Evolutionary conservation across 1,140 invertebrate genomes (phyloP).

Genomic region (Drosophila novamexicana): DNA sequence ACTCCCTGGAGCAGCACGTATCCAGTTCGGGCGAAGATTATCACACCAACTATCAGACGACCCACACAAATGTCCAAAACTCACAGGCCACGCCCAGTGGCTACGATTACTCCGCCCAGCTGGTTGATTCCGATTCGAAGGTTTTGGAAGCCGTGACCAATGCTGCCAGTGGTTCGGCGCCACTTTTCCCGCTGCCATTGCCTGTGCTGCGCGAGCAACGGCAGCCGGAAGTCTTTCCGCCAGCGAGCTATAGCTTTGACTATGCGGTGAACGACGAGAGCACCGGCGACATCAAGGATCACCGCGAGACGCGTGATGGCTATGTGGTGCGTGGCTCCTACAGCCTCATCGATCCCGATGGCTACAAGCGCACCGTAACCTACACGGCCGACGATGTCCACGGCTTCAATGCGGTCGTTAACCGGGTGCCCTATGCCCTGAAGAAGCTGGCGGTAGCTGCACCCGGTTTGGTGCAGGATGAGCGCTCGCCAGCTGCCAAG

Average conservation of each 20-base stretch:
- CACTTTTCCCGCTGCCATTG: constrained; percentile 41
- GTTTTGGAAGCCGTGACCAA: not conserved
- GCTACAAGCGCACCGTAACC: constrained; percentile 85
- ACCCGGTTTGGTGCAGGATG: constrained; percentile 29
- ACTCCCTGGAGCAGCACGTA: constrained; percentile 34
- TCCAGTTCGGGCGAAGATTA: constrained; percentile 57
- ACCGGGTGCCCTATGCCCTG: constrained; percentile 58
- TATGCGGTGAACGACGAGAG: constrained; percentile 65
- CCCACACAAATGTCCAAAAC: constrained; percentile 50
- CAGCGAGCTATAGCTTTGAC: constrained; percentile 61
- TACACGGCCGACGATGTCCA: constrained; percentile 86
- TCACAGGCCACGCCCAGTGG: constrained; percentile 63
- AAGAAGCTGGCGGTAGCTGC: constrained; percentile 42
- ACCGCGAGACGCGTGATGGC: constrained; percentile 62
- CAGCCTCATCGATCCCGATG: constrained; percentile 70
- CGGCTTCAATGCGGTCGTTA: constrained; percentile 86
- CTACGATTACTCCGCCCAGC: constrained; percentile 50
- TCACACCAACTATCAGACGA: constrained; percentile 57
- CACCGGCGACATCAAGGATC: constrained; percentile 72
- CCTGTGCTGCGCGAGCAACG: constrained; percentile 34
- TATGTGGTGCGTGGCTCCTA: constrained; percentile 65
- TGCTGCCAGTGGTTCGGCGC: constrained; percentile 13
- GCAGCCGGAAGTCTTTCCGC: constrained; percentile 53
- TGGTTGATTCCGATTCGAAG: constrained; percentile 7
- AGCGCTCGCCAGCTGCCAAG: constrained; percentile 34